Conservation (phyloP, 2,113 vertebrate species). For the Halcyon senegalensis region DNA sequence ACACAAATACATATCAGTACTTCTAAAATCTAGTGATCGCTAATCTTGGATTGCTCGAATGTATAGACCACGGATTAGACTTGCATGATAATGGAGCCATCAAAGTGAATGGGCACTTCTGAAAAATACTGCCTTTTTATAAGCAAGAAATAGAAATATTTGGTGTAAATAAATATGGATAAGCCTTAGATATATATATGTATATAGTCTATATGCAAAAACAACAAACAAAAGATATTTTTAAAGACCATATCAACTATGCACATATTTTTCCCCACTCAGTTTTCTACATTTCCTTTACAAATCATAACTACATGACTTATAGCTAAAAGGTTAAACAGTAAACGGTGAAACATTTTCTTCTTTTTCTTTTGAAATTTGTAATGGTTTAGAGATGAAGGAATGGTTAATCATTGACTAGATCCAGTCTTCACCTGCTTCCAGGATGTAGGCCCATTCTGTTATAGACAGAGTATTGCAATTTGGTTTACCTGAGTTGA, state of each 20-base stretch:
- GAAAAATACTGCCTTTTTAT: neutral
- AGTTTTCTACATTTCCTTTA: neutral
- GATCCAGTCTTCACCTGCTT: neutral
- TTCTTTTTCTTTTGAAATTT: neutral
- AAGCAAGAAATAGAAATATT: neutral
- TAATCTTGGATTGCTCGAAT: neutral
- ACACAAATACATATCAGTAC: neutral
- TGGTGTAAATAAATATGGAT: neutral
- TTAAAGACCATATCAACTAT: neutral
- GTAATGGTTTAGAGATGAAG: neutral
- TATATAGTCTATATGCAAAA: neutral
- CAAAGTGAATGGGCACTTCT: neutral
- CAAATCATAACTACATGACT: neutral
- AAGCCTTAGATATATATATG: neutral
- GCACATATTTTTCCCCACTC: neutral
- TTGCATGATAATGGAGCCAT: neutral
- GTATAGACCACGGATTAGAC: neutral
- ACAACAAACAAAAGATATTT: neutral
- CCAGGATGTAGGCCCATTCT: neutral
- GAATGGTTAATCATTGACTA: neutral
- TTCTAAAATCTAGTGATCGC: neutral
- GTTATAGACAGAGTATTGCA: neutral
- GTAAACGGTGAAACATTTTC: neutral
- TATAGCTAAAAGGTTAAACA: neutral
- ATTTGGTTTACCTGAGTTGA: neutral